Percentiles rank a stretch among this genome's conserved stretches.
These are phyloP conservation scores for Drosophila lutescens DNA, from an alignment of 2,888 invertebrate species.

Conservation along the genomic window DNA sequence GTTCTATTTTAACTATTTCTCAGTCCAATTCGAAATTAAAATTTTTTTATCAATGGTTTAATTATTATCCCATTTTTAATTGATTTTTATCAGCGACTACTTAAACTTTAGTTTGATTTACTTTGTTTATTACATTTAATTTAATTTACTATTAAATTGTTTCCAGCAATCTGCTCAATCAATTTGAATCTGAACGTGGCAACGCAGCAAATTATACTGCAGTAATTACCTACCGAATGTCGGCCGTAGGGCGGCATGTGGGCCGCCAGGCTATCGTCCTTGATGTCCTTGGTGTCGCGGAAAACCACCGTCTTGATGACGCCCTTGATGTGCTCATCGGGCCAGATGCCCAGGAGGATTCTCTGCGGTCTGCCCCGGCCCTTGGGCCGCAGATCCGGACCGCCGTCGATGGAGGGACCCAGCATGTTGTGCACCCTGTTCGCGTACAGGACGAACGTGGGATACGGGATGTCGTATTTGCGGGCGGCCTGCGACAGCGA, in stretches of 20 bases:
- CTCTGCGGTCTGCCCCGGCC: slow-evolving; percentile 95
- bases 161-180: background rate
- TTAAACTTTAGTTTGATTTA: background rate
- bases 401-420: slow-evolving; percentile 95
- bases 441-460: slow-evolving; percentile 96
- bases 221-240: slow-evolving; percentile 86
- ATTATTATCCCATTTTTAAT: too few species aligned
- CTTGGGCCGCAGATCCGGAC: slow-evolving; percentile 95
- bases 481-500: slow-evolving; percentile 95
- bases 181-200: background rate
- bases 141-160: background rate
- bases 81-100: too few species aligned
- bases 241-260: slow-evolving; percentile 87
- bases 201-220: background rate
- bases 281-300: slow-evolving; percentile 92
- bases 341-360: slow-evolving; percentile 96
- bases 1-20: too few species aligned
- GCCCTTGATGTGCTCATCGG: slow-evolving; percentile 96
- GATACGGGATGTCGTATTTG: slow-evolving; percentile 97
- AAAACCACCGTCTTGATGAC: slow-evolving; percentile 96
- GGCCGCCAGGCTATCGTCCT: slow-evolving; percentile 86
- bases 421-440: slow-evolving; percentile 97
- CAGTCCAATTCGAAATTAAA: too few species aligned
- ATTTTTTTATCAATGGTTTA: too few species aligned
- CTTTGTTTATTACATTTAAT: too few species aligned